Evolutionary conservation across 2,113 vertebrate species (phyloP).

Genomic region (Pelobates fuscus): DNA sequence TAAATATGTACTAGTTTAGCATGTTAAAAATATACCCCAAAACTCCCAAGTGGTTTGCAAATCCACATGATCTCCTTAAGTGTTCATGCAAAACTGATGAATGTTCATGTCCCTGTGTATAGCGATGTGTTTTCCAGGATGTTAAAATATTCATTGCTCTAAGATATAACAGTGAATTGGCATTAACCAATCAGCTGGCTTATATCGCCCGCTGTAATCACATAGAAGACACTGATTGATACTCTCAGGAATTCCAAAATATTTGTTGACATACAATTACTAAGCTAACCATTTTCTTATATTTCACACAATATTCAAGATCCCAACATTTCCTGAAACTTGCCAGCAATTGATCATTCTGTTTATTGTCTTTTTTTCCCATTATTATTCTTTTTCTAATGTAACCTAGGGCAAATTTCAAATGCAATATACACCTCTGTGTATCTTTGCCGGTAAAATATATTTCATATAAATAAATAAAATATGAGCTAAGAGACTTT

Average conservation of each 20-base stretch:
- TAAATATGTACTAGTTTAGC: neutral
- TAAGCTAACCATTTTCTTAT: neutral
- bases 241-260: neutral
- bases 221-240: neutral
- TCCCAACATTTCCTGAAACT: conserved; percentile 3
- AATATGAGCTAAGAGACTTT: conserved; percentile 12
- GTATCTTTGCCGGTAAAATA: conserved; percentile 15
- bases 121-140: neutral
- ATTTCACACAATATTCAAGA: conserved; percentile 1
- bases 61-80: neutral
- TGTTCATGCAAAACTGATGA: neutral
- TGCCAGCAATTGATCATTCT: conserved; percentile 17
- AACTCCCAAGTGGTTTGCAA: neutral
- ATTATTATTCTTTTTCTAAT: neutral
- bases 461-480: conserved; percentile 25
- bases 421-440: conserved; percentile 14
- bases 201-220: neutral
- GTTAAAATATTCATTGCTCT: neutral
- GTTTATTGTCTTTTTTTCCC: neutral
- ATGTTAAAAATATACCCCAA: neutral
- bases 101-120: neutral
- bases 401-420: conserved; percentile 13
- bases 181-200: neutral
- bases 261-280: neutral
- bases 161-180: neutral